Percentiles rank a stretch among this genome's conserved stretches.
These are phyloP conservation scores for Drosophila suzukii DNA, from an alignment of 1,140 invertebrate genomes.

Conservation along the genomic window DNA sequence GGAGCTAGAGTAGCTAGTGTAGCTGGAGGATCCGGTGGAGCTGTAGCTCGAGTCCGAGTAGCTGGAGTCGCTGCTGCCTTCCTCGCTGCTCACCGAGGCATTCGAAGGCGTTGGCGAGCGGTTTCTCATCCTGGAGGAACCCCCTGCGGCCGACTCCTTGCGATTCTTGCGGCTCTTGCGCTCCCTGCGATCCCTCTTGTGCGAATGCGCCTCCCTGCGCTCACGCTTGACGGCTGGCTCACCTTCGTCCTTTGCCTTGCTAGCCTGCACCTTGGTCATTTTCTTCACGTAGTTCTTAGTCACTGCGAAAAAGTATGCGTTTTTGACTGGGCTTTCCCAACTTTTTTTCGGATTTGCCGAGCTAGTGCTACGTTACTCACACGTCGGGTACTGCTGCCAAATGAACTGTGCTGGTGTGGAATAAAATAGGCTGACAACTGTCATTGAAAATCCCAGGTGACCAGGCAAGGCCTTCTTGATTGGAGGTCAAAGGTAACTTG, in stretches of 20 bases:
- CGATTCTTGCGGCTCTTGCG: neutral
- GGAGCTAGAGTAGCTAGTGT: constrained; percentile 7
- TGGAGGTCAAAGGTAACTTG: neutral
- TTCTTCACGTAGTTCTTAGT: neutral
- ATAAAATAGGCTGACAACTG: neutral
- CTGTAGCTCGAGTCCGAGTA: neutral
- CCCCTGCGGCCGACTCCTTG: neutral
- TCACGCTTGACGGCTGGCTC: constrained; percentile 7
- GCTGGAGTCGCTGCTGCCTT: constrained; percentile 1
- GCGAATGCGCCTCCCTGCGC: constrained; percentile 4
- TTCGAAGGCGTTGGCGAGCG: neutral
- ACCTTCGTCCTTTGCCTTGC: constrained; percentile 1
- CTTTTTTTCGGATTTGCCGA: neutral
- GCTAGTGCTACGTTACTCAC: neutral
- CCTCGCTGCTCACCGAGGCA: neutral
- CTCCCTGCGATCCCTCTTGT: neutral
- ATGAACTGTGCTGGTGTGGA: neutral
- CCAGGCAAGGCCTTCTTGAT: neutral
- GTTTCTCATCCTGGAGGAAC: neutral
- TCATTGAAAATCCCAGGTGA: neutral
- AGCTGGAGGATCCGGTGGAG: neutral
- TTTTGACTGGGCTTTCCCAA: constrained; percentile 5
- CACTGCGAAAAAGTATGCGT: neutral
- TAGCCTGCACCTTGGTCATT: neutral
- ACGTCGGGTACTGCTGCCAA: neutral